Conservation (phyloP, 35 echinoderm and acorn worm species). For the Amphiura filiformis region DNA sequence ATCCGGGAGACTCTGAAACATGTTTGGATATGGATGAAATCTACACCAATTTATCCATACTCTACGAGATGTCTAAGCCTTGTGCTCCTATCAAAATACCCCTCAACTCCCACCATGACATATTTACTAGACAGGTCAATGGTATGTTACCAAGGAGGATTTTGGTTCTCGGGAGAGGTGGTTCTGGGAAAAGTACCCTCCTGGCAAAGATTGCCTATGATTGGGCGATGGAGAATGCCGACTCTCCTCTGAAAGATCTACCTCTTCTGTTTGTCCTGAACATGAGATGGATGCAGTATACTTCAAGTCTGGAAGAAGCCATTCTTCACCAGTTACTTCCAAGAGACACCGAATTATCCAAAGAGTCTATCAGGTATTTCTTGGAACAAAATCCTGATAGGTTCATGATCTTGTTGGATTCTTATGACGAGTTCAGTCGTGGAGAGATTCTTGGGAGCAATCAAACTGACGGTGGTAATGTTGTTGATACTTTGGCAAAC, state of each 20-base stretch:
- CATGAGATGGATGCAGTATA: constrained; percentile 39
- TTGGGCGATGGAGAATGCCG: constrained; percentile 27
- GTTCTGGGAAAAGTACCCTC: constrained; percentile 53
- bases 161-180: constrained; percentile 27
- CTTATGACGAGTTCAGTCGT: constrained; percentile 46
- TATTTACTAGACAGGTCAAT: background rate
- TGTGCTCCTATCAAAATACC: background rate
- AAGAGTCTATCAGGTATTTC: constrained; percentile 7
- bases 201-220: constrained; percentile 44
- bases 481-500: constrained; percentile 29
- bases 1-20: background rate
- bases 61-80: background rate
- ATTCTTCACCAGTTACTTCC: constrained; percentile 44
- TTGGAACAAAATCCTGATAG: constrained; percentile 15
- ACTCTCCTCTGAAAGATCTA: background rate
- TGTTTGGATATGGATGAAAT: constrained; percentile 4
- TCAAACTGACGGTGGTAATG: background rate
- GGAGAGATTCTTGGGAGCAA: constrained; percentile 28
- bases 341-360: constrained; percentile 9
- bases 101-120: background rate
- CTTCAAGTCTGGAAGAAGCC: constrained; percentile 41
- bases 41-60: background rate
- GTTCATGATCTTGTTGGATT: constrained; percentile 46
- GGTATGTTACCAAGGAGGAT: background rate
- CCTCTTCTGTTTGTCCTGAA: constrained; percentile 32